Evolutionary conservation across 1,140 invertebrate genomes (phyloP).

Genomic region (Bombus waltoni): DNA sequence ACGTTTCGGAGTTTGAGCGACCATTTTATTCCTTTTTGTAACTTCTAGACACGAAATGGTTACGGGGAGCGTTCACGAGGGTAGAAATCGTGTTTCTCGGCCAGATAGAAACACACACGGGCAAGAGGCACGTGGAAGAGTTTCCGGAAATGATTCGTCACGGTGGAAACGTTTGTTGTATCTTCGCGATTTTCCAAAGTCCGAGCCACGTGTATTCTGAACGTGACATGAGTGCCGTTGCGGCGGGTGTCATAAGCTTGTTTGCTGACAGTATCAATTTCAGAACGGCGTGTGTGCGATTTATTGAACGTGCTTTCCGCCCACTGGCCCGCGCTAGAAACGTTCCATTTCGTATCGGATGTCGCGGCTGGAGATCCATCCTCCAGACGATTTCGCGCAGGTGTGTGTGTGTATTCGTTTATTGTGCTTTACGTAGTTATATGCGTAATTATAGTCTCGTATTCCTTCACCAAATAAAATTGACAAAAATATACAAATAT

Average conservation of each 20-base stretch:
- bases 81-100: background rate
- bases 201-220: constrained; percentile 58
- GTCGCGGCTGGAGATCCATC: constrained; percentile 26
- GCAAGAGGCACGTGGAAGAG: background rate
- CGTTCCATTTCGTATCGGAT: constrained; percentile 55
- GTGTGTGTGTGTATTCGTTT: background rate
- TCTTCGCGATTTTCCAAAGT: constrained; percentile 53
- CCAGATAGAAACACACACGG: too few species aligned
- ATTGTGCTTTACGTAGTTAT: background rate
- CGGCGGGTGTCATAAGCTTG: constrained; percentile 67
- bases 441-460: background rate
- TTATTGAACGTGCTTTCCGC: constrained; percentile 71
- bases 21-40: too few species aligned
- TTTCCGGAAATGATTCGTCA: constrained; percentile 40
- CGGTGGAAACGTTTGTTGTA: constrained; percentile 40
- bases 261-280: constrained; percentile 78
- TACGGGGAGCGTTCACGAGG: background rate
- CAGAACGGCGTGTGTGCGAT: constrained; percentile 71
- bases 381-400: background rate
- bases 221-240: constrained; percentile 68
- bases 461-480: too few species aligned
- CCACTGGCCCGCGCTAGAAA: constrained; percentile 52
- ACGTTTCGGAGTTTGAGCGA: too few species aligned
- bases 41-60: background rate
- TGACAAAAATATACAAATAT: too few species aligned